Base-by-base conservation (phyloP, 2,888 invertebrate species). In the Eristalinus aeneus region DNA sequence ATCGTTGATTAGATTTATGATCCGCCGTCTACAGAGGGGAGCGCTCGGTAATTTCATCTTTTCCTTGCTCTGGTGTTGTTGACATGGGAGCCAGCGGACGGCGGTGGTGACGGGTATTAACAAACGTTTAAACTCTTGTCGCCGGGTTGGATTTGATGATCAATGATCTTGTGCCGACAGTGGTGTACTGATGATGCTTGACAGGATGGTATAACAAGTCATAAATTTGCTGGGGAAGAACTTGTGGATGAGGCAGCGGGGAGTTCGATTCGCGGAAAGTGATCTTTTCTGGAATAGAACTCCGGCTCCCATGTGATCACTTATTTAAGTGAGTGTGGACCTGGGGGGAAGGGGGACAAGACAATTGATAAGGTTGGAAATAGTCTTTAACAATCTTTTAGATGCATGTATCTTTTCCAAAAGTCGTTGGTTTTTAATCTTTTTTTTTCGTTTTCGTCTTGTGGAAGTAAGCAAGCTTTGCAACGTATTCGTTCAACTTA, bases 41-140 rank as follows among this genome's bases (percentile, higher is more conserved):
- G 60, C 11, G 27, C 10, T 10, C n/a, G 12, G 12, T 32, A 11
- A 2, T 12, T 12, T 68, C 22, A 16, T 32, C 22, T 16, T 32
- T 11, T 36, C 12, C 53, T 0, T 11, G 22, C 20, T 53, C 34
- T 20, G 56, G 36, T 58, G 32, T 71, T 8, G 63, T 64, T 39
- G 71, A 61, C 46, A 27, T 27, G 27, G 27, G 27, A 27, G 2
- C 27, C 65, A 69, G 27, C 61, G 63, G 71, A 61, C 68, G 69
- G 64, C 76, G 76, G 71, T 82, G 67, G 76, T 81, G 81, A 77
- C 65, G 73, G 74, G 78, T 69, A 78, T 71, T 84, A 79, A 79
- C 74, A 84, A 84, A 79, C 75, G 74, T 84, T 84, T 84, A 84
- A 84, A 67, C 80, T 85, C 85, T 68, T 85, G 85, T 80, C 72